These are phyloP conservation scores for Onychostruthus taczanowskii DNA, from an alignment of 2,113 vertebrate genomes.

Conservation along the genomic window DNA sequence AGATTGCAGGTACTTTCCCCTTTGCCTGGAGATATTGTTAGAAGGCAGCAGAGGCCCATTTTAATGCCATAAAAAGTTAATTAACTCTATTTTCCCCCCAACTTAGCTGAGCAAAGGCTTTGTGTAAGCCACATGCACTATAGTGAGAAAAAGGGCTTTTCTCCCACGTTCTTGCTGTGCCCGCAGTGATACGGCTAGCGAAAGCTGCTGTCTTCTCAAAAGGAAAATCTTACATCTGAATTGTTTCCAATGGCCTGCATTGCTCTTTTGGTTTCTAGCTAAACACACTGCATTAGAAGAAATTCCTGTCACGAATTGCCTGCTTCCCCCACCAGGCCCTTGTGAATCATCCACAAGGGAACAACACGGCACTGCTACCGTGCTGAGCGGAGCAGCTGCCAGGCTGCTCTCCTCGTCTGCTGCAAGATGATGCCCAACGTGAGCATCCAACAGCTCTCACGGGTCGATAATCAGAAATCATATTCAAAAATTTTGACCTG, in stretches of 20 bases:
- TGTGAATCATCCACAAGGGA: conserved; percentile 34
- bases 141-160: not conserved
- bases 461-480: accelerated
- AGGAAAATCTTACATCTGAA: conserved; percentile 15
- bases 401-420: not conserved
- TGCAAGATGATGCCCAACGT: not conserved
- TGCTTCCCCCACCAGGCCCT: not conserved
- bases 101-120: not conserved
- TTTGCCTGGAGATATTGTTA: conserved; percentile 41
- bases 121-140: not conserved
- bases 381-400: conserved; percentile 28
- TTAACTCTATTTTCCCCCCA: not conserved
- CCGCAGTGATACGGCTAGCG: not conserved
- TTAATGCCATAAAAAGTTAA: not conserved
- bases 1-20: conserved; percentile 41
- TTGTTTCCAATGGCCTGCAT: conserved; percentile 6
- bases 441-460: not conserved
- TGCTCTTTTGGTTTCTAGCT: conserved; percentile 45
- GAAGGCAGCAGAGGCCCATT: conserved; percentile 17
- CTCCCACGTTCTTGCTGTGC: conserved; percentile 12
- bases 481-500: not conserved
- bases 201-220: not conserved
- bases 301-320: not conserved
- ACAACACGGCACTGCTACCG: not conserved
- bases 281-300: not conserved